Percentiles rank a stretch among this genome's conserved stretches.
These are phyloP conservation scores for Bubo scandiacus DNA, from an alignment of 2,113 vertebrate species.

Conservation along the genomic window DNA sequence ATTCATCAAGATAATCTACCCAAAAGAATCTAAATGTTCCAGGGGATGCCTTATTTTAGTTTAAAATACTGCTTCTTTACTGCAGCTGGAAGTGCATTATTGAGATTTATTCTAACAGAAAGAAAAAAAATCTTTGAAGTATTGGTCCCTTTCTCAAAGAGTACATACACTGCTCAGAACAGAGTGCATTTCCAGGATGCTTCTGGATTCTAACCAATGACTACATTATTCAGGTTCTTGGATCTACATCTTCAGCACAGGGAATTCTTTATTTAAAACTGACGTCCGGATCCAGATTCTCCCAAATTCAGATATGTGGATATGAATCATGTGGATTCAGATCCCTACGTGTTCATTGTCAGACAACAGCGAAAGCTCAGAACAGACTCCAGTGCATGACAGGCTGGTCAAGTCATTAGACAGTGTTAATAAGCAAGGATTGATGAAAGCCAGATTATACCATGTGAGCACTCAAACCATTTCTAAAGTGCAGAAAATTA, in stretches of 20 bases:
- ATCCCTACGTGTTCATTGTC: neutral
- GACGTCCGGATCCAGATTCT: neutral
- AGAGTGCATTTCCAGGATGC: neutral
- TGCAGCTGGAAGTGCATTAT: constrained; percentile 2
- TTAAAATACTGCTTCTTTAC: constrained; percentile 11
- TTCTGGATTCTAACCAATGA: neutral
- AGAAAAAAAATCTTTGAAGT: neutral
- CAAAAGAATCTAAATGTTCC: constrained; percentile 10
- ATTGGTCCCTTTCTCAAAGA: neutral
- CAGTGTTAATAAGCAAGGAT: neutral
- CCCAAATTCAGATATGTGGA: neutral
- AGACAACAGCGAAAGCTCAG: neutral
- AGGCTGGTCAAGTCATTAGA: neutral
- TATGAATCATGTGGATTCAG: neutral
- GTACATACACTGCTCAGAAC: neutral
- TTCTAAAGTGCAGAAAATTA: neutral
- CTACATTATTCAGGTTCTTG: neutral
- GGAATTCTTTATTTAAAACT: neutral
- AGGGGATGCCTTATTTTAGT: neutral
- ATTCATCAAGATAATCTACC: constrained; percentile 17
- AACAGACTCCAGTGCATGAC: neutral
- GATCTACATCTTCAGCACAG: neutral
- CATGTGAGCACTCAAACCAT: neutral
- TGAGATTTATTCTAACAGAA: constrained; percentile 12
- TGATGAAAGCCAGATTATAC: neutral